Base-by-base conservation (phyloP, 37 sponge, comb jelly and placozoan genomes). In the Ianthella basta region DNA sequence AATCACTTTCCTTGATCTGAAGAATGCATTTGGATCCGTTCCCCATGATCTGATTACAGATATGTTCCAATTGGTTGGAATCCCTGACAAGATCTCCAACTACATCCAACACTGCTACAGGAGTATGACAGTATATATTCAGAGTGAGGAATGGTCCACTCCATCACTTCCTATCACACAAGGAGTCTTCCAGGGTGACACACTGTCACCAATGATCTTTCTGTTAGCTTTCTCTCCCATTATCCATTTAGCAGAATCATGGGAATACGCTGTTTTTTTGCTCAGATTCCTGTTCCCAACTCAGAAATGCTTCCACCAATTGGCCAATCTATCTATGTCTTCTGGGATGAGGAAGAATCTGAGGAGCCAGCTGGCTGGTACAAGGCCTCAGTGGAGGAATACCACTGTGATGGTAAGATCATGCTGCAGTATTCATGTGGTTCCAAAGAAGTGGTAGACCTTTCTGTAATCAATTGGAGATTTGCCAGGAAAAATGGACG, bases 21-120 rank as follows among this genome's bases (percentile, higher is more conserved):
- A 54, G 20, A 88, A 88, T 78, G 84, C 88, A 8, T 88, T 88
- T 83, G 84, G 88, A 4, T 83, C 84, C 20, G 40, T 88, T 5
- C 21, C 79, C 38, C 88, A 88, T 37, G 0, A 15, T 0, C 59
- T 82, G 15, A 80, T 73, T 3, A 16, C 3, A 23, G 55, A 72
- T 19, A 84, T 84, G 84, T 56, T 87, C 0, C 0, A 4, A 0
- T 64, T 73, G 34, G 0, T 72, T 37, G 14, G 33, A 19, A 50
- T 87, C 40, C 88, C 88, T 21, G 0, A 2, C 5, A 34, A 81
- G 54, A 18, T 87, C 2, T 35, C 15, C 35, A 4, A 77, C 0
- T 87, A 82, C 59, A 69, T 87, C 33, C 0, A 59, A 0, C 59
- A 56, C 36, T 19, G 21, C 36, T 69, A 29, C 33, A 69, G 72